phyloP scores from a whole-genome alignment of 1,140 invertebrate species.

The Bombyx mandarina region DNA sequence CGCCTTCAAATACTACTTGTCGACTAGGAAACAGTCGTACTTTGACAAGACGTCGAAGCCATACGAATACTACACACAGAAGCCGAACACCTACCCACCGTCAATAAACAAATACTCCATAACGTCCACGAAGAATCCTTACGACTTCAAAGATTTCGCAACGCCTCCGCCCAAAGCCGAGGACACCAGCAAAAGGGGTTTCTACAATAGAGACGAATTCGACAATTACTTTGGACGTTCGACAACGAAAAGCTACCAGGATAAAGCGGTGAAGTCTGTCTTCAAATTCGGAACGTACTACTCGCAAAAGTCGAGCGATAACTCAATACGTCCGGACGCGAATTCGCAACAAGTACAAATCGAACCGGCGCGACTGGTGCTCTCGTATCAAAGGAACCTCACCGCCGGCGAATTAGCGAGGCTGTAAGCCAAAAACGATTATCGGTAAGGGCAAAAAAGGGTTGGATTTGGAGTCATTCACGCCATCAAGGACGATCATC shows the following conservation, averaged over 20 bases:
- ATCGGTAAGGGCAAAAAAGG: constrained; percentile 46
- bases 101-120: constrained; percentile 58
- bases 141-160: constrained; percentile 69
- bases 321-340: constrained; percentile 60
- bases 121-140: constrained; percentile 67
- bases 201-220: constrained; percentile 54
- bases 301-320: constrained; percentile 50
- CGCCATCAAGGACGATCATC: constrained; percentile 20
- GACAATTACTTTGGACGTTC: constrained; percentile 48
- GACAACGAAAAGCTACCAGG: constrained; percentile 55
- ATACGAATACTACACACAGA: constrained; percentile 12
- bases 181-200: constrained; percentile 41
- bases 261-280: constrained; percentile 41
- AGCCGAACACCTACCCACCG: constrained; percentile 32
- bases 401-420: constrained; percentile 38
- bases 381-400: constrained; percentile 53
- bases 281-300: constrained; percentile 63
- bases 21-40: constrained; percentile 38
- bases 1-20: constrained; percentile 35
- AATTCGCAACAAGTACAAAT: constrained; percentile 65
- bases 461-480: constrained; percentile 23
- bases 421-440: constrained; percentile 31
- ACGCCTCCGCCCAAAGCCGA: constrained; percentile 34
- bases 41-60: constrained; percentile 29
- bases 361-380: constrained; percentile 53